Evolutionary conservation across 2,797 vertebrate species (phyloP), one percentile per base, ranked within the genome.

Genomic region (Gephyroberyx darwinii): DNA sequence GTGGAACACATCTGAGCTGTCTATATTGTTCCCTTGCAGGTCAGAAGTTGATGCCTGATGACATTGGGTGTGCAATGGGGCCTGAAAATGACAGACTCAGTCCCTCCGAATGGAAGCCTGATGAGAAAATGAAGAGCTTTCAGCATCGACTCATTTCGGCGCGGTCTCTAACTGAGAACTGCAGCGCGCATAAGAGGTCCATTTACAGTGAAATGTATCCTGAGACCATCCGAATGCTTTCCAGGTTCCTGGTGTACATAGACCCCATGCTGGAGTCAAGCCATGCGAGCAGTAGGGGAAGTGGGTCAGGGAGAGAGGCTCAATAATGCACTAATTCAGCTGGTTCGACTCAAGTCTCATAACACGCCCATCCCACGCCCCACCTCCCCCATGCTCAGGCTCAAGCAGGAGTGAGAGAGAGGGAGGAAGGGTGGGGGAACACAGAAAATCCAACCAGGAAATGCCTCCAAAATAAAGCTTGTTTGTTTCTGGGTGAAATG

Each of bases 251-350:
- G 5, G 58, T 59, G 75, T 55, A 41, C 76, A 73, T 69, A 60
- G 73, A 77, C 37, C 56, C 65, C 54, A 1, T 0, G 52, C 69
- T 84, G 86, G 78, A 84, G 57, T 68, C 16, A 0, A 65, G 84
- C 71, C 74, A 81, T 39, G 72, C 45, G 31, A 60, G 74, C 39
- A 61, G 67, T 8, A 41, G 61, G 62, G 71, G 77, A 81, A 86
- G 76, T 87, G 81, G 84, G 84, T 86, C 78, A 58, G 57, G 57
- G 74, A 71, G 72, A 69, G 65, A 61, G 61, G 56, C 73, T 82
- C 82, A 67, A 86, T 87, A 84, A 86, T 82, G 77, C 71, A 84
- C 78, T 86, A 83, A 86, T 89, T 88, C 85, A 87, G 66, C 68
- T 52, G 64, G 48, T 82, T 81, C 1, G 17, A 75, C 77, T 69